Conservation (phyloP, 1,140 invertebrate species). For the Melitaea cinxia region DNA sequence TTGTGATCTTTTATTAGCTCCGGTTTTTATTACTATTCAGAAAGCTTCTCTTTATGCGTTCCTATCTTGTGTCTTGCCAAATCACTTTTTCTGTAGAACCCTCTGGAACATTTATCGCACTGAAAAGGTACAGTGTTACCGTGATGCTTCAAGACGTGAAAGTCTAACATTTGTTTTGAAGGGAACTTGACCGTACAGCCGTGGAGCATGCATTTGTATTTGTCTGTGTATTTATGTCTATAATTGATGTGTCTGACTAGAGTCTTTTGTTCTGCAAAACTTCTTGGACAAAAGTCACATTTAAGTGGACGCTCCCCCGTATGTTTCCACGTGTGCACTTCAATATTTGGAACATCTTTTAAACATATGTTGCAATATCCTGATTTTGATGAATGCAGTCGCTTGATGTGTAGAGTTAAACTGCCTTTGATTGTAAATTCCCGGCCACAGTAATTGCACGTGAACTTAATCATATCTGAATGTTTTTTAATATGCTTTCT, state of each 20-base stretch:
- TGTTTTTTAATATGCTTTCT: constrained; percentile 61
- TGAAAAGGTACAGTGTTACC: constrained; percentile 49
- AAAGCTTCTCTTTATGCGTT: constrained; percentile 53
- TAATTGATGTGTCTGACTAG: constrained; percentile 58
- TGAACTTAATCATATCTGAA: constrained; percentile 45
- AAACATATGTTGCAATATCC: constrained; percentile 63
- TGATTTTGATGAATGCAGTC: constrained; percentile 64
- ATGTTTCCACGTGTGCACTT: constrained; percentile 84
- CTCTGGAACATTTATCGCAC: constrained; percentile 60
- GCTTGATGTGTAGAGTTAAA: constrained; percentile 65
- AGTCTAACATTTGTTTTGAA: constrained; percentile 57
- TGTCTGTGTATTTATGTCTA: constrained; percentile 62
- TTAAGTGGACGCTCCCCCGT: constrained; percentile 85
- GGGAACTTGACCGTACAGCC: constrained; percentile 57
- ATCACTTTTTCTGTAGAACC: constrained; percentile 70
- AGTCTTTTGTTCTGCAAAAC: constrained; percentile 53
- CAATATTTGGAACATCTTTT: constrained; percentile 63
- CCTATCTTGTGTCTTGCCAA: constrained; percentile 59
- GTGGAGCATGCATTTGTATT: constrained; percentile 58
- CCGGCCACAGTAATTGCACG: constrained; percentile 77
- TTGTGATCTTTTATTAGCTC: neutral
- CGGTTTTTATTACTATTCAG: neutral
- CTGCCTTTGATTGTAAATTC: constrained; percentile 82
- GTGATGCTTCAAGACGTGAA: constrained; percentile 58
- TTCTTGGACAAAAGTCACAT: constrained; percentile 81